Percentiles rank a stretch among this genome's conserved stretches.
These are phyloP conservation scores for Cataglyphis hispanica DNA, from an alignment of 1,140 invertebrate species.

Conservation along the genomic window DNA sequence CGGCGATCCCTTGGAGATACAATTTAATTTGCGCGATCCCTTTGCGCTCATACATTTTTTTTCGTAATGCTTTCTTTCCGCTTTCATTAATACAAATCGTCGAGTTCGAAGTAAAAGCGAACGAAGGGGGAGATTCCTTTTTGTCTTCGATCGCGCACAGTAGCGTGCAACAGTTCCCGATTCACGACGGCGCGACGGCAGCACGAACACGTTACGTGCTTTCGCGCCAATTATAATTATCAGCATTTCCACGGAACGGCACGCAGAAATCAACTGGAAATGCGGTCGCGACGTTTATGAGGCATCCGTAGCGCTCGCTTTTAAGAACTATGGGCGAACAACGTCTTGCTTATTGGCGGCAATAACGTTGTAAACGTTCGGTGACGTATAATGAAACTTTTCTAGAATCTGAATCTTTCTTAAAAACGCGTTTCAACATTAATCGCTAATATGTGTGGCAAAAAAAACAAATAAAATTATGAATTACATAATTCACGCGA, in stretches of 20 bases:
- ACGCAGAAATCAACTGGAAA: slow-evolving; percentile 61
- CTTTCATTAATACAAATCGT: slow-evolving; percentile 55
- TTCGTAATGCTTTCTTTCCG: slow-evolving; percentile 43
- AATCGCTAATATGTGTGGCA: not conserved
- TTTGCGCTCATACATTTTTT: slow-evolving; percentile 28
- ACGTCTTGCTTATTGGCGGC: slow-evolving; percentile 28
- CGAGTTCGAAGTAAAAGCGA: slow-evolving; percentile 37
- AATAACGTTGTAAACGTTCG: slow-evolving; percentile 1
- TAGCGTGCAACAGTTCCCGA: slow-evolving; percentile 60
- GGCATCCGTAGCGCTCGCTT: not conserved
- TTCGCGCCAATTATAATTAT: slow-evolving; percentile 71
- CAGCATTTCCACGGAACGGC: slow-evolving; percentile 55
- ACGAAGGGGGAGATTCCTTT: slow-evolving; percentile 53
- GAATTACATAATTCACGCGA: slow-evolving; percentile 2
- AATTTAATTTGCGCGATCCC: slow-evolving; percentile 49
- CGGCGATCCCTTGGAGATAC: slow-evolving; percentile 35
- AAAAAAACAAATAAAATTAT: slow-evolving; percentile 12
- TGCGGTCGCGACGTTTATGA: not conserved
- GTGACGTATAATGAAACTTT: not conserved
- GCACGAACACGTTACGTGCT: slow-evolving; percentile 73
- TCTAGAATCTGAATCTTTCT: not conserved
- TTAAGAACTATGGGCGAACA: slow-evolving; percentile 11
- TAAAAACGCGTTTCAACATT: not conserved
- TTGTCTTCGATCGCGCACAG: slow-evolving; percentile 66
- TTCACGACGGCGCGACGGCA: slow-evolving; percentile 60